These are phyloP conservation scores for Germaria angustata DNA, from an alignment of 2,888 invertebrate genomes.

Conservation along the genomic window DNA sequence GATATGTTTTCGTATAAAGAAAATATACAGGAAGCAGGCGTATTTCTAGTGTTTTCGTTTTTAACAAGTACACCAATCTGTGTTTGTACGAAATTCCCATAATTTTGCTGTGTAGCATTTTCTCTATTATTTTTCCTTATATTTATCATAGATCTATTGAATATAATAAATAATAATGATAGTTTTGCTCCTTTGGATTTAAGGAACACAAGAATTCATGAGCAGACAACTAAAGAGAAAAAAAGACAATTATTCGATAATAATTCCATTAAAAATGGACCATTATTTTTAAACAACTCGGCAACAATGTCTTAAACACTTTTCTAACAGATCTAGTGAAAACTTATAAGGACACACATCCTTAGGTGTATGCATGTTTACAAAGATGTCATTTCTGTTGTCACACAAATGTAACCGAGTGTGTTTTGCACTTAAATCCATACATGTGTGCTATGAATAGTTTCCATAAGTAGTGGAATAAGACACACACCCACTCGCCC, in stretches of 20 bases:
- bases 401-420: slow-evolving; percentile 1
- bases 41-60: too few species aligned
- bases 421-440: neutral
- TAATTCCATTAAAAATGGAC: slow-evolving; percentile 6
- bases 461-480: slow-evolving; percentile 7
- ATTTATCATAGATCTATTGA: too few species aligned
- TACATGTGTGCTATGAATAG: slow-evolving; percentile 17
- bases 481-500: neutral
- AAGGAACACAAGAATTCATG: too few species aligned
- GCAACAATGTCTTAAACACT: slow-evolving; percentile 17
- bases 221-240: too few species aligned
- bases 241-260: neutral
- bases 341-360: neutral
- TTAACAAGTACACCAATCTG: too few species aligned
- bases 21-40: too few species aligned
- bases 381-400: slow-evolving; percentile 26
- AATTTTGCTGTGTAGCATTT: too few species aligned
- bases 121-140: too few species aligned
- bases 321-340: slow-evolving; percentile 3
- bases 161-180: too few species aligned
- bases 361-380: neutral
- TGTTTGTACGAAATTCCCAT: too few species aligned
- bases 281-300: slow-evolving; percentile 17
- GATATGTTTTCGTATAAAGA: too few species aligned
- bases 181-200: too few species aligned